Evolutionary conservation across 2,113 vertebrate species (phyloP), one percentile per base, ranked within the genome.

Genomic region (Gobius niger): DNA sequence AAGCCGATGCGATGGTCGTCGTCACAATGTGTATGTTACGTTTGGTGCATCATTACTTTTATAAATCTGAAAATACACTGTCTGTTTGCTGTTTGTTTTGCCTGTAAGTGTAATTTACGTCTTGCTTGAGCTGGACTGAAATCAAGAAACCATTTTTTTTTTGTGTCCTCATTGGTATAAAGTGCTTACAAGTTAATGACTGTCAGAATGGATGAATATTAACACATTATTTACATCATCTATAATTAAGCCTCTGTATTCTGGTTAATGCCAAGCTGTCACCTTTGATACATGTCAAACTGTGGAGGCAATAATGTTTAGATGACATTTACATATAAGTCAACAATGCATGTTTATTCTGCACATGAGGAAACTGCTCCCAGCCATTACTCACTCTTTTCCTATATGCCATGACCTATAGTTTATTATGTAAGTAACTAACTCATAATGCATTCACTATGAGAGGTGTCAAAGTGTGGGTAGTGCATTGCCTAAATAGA

Each of bases 1-100:
- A 59, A 62, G 4, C 18, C 73, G 65, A 66, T 34, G 52, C 18
- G 11, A 9, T 54, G 9, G 18, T 13, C 10, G 15, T 52, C 7
- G 2, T 24, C 24, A 14, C 24, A 59, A 14, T 42, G 57, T 9
- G 15, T 40, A 60, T 16, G 40, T 60, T 60, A 42, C 40, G n/a
- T 60, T 60, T 42, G 44, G 57, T 40, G 68, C 69, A 76, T 50
- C 3, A 50, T 50, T 50, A 24, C 52, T 24, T 18, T 51, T 52
- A 18, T 54, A 54, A 54, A 54, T 24, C 24, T 54, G 12, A 40
- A 46, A 57, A 13, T 40, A 40, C 54, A 34, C 14, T 34, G 24
- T 34, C 24, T 4, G 24, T 40, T 12, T 40, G 54, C 8, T 15
- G 1, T 34, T 9, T 40, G 13, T 11, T 57, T 40, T 57, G 12